Base-by-base conservation (phyloP, 2,797 vertebrate genomes). In the Pyrocephalus nanus region DNA sequence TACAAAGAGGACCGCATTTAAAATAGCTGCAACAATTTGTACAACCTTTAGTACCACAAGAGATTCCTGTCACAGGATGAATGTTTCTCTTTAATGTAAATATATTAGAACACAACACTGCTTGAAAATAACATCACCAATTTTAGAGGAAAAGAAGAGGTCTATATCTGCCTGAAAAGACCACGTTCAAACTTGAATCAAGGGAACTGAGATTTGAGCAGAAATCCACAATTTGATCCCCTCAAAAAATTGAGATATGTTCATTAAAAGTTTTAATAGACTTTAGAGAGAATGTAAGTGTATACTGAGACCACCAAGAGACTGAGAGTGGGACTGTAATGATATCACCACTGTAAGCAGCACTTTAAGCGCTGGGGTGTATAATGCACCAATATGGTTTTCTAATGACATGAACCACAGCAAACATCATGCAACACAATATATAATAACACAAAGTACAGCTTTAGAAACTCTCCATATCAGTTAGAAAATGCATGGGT, bases 21-120 rank as follows among this genome's bases (percentile, higher is more conserved):
- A 92, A 86, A 89, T 54, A 94, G 38, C 40, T 95, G 57, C 21
- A 93, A 75, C 16, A 77, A 86, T 85, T 88, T 92, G 27, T 71
- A 53, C 29, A 54, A 70, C 65, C 6, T n/a, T 90, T 73, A 47
- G 6, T 26, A 61, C 50, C 38, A 76, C 15, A 84, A 34, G 18
- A 84, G 36, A 72, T 45, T 88, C 30, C 55, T 79, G 11, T 54
- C 48, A 87, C 15, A 29, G 20, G 34, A 74, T 10, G 10, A 82
- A 51, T 78, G 73, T 79, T 71, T 86, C 17, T 79, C 25, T 67
- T 64, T 90, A 82, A 76, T 50, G 32, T 76, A 81, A 84, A 72
- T 65, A 43, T 3, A 6, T 14, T 71, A 73, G 54, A 70, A 73
- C 27, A 34, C 14, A 73, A 25, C 10, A 34, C 8, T 76, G 11